Evolutionary conservation across 2,888 invertebrate genomes (phyloP), one percentile per base, ranked within the genome.

Genomic region (Ichneumoninae sp.): DNA sequence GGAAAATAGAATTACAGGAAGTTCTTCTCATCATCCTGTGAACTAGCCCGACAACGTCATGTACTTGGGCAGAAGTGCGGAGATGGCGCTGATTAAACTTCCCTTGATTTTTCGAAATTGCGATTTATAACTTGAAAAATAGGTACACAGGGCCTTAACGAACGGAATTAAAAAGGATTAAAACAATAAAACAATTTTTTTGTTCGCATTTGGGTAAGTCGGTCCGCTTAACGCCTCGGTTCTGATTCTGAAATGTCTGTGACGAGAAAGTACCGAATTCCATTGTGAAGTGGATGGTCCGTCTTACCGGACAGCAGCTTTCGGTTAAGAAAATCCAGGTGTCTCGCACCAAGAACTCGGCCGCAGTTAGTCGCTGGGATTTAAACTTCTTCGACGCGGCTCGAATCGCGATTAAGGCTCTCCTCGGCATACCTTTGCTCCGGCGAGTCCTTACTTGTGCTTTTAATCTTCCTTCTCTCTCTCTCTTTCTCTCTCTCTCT

Each of bases 401-500:
- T 88, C 87, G 88, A 88, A 88, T 88, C 86, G 81, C 89, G 89
- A 90, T 89, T 89, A 89, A 87, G 85, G 87, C 86, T 40, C 78
- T 81, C 74, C 22, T 57, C 78, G 84, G 84, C 81, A 81, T 84
- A 84, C 81, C 75, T 81, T 54, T 26, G 47, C 65, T 54, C 50
- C 33, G 26, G 44, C 71, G 57, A 75, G 68, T 62, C 40, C 50
- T 62, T 50, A 33, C 72, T 54, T 62, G 52, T 40, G 36, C 60
- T 71, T 71, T 70, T 66, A 76, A 62, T 72, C 66, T 71, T 79
- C 62, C 36, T 72, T 66, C 66, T 70, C 50, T 57, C 47, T 54
- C 19, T 19, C 19, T 19, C 19, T 19, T 0, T 19, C 19, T 66
- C 66, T 62, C 50, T 47, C 47, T 54, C 57, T 22, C 62, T 5